Evolutionary conservation across 2,113 vertebrate species (phyloP).

Genomic region (Microtus pennsylvanicus): DNA sequence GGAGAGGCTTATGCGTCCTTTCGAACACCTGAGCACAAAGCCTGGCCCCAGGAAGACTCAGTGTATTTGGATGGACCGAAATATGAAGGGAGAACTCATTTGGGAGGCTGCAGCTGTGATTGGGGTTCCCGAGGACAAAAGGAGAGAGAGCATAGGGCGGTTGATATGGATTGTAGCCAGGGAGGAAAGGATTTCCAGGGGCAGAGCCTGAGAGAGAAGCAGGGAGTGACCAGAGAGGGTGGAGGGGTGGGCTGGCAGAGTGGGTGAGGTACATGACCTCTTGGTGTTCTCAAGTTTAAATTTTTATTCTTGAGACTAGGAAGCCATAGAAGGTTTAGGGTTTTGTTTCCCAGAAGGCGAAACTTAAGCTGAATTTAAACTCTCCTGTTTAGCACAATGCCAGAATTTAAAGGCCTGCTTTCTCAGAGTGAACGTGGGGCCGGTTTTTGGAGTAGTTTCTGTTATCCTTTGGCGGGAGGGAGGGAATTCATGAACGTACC

Average conservation of each 20-base stretch:
- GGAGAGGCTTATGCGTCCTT: neutral
- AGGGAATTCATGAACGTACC: conserved; percentile 17
- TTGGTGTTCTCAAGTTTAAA: neutral
- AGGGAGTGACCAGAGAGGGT: neutral
- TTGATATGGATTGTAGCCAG: neutral
- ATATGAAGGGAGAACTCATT: neutral
- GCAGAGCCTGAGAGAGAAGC: neutral
- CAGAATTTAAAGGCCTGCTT: conserved; percentile 35
- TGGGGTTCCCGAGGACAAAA: neutral
- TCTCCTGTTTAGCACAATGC: neutral
- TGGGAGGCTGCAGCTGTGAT: neutral
- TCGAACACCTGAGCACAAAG: neutral
- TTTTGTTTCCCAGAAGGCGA: conserved; percentile 13
- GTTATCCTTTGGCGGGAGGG: conserved; percentile 37
- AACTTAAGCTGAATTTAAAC: neutral
- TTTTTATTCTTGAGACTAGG: conserved; percentile 24
- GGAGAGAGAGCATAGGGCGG: neutral
- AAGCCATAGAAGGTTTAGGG: neutral
- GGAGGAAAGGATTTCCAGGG: neutral
- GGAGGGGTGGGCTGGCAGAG: neutral
- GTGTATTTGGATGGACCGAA: neutral
- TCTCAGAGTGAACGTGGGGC: conserved; percentile 17
- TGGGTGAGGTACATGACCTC: no score
- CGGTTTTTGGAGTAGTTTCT: conserved; percentile 38
- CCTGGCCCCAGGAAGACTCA: neutral